Evolutionary conservation across 2,888 invertebrate species (phyloP), one percentile per base, ranked within the genome.

Genomic region (Cyrtodaria siliqua): DNA sequence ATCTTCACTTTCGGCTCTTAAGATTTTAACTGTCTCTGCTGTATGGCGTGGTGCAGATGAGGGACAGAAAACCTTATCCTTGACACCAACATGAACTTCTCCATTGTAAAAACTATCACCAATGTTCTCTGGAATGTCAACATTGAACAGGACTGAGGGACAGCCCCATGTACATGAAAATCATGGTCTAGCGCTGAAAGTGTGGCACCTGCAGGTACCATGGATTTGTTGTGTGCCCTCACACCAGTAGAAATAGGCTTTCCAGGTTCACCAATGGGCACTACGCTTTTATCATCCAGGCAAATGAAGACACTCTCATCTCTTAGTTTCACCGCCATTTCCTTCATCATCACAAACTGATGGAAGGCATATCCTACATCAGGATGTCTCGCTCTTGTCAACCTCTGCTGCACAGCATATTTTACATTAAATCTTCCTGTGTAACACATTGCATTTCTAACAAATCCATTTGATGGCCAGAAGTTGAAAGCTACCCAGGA

Each of bases 61-160:
- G 8, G 71, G 60, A 23, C 74, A 20, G 20, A 83, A 79, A 2
- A 75, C 62, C 26, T 81, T 76, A 38, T 79, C 83, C 47, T 83
- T 83, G 12, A 76, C 42, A 18, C 79, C 82, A 2, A 83, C 75
- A 60, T 74, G 62, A 2, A 82, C 44, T 20, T 23, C 50, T 14
- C 83, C 83, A 26, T 49, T 16, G 33, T 79, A 82, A 55, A 83
- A 83, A 8, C 47, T 52, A 14, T 77, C 78, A 18, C 2, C 1
- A 14, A 18, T 12, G 49, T 42, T 24, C n/a, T 63, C 69, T 12
- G 79, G 83, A 18, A 83, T 74, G 2, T 77, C 72, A 14, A 71
- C 23, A 0, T 0, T 2, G 8, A 71, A 52, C 1, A n/a, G 27
- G 0, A 67, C 73, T 14, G 73, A 73, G 2, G 56, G 3, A 73